Conservation (phyloP, 2,797 vertebrate species). For the Cephalopachus bancanus region DNA sequence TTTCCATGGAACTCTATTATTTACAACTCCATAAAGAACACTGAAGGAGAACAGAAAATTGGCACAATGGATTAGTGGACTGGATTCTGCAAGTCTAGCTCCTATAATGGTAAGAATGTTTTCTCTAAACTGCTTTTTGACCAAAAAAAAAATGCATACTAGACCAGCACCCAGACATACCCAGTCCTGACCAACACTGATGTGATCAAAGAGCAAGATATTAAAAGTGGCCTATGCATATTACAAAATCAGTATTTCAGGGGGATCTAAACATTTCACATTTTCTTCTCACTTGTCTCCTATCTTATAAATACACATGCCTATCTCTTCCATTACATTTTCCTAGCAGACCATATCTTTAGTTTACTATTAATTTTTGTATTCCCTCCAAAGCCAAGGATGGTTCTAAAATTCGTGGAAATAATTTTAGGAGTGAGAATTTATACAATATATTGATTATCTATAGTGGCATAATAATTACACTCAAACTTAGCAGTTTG, state of each 20-base stretch:
- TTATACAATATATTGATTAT: conserved; percentile 10
- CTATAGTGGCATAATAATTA: neutral
- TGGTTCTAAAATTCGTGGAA: neutral
- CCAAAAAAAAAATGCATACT: neutral
- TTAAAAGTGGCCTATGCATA: neutral
- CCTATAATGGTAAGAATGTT: neutral
- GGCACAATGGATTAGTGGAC: neutral
- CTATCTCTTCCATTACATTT: neutral
- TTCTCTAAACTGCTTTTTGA: neutral
- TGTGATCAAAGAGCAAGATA: neutral
- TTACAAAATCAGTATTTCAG: conserved; percentile 1
- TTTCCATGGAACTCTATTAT: neutral
- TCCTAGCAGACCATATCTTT: neutral
- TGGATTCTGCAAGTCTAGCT: neutral
- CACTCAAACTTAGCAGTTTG: neutral
- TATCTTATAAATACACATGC: neutral
- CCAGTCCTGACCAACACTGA: neutral
- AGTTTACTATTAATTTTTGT: neutral
- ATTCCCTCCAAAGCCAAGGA: neutral
- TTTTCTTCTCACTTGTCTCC: conserved; percentile 25
- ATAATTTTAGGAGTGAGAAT: neutral
- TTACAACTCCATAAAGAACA: neutral
- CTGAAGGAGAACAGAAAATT: conserved; percentile 12
- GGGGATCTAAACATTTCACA: conserved; percentile 11
- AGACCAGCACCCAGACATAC: neutral